Conservation (phyloP, 2,797 vertebrate genomes). For the Peromyscus attwateri region DNA sequence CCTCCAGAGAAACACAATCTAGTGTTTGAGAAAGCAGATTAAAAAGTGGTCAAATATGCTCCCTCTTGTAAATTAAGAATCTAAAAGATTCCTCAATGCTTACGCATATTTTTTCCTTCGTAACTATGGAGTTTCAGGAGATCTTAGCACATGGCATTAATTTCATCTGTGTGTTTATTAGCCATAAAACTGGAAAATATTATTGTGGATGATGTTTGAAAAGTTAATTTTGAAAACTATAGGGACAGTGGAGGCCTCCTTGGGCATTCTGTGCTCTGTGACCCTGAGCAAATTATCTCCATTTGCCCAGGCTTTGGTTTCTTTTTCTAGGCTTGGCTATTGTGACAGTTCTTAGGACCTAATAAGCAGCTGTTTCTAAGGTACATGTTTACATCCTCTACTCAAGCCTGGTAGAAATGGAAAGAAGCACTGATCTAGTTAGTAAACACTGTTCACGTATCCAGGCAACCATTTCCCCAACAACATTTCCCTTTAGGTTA, state of each 20-base stretch:
- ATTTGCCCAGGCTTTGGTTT: background rate
- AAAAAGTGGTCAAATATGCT: background rate
- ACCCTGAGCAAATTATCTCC: background rate
- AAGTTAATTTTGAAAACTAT: background rate
- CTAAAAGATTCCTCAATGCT: background rate
- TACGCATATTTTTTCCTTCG: background rate
- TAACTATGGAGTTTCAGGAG: background rate
- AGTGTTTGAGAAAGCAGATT: conserved; percentile 19
- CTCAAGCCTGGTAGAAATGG: background rate
- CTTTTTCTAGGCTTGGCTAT: background rate
- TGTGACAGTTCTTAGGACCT: background rate
- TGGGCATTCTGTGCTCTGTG: background rate
- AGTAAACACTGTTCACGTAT: background rate
- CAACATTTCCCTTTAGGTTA: background rate
- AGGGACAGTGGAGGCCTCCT: background rate
- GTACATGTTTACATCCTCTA: background rate
- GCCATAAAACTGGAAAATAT: background rate
- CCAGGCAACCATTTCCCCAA: background rate
- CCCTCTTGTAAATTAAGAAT: conserved; percentile 4
- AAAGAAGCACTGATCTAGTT: background rate
- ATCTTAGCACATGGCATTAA: background rate
- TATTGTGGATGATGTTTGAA: background rate
- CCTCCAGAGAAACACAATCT: conserved; percentile 1
- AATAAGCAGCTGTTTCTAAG: background rate
- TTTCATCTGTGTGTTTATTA: conserved; percentile 3